Evolutionary conservation across 2,113 vertebrate species (phyloP), one percentile per base, ranked within the genome.

Genomic region (Eurypyga helias): DNA sequence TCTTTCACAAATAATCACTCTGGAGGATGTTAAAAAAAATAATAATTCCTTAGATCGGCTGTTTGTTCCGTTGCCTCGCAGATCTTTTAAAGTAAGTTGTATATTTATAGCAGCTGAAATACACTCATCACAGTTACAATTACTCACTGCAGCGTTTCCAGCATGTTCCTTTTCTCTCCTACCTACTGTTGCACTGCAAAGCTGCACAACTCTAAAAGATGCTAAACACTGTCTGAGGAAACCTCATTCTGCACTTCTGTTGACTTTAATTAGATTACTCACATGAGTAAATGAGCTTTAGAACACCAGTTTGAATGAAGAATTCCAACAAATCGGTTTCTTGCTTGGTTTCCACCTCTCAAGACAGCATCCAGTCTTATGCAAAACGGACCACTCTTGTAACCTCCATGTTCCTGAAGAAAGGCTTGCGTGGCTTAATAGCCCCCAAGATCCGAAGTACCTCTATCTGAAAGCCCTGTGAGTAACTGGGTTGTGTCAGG

Each of bases 1-100:
- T 58, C 48, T 62, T 94, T 75, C 62, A 67, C 62, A 89, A 92
- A 91, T 65, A 90, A 76, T 62, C 19, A 38, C 67, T 72, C 64
- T 43, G 55, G 28, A 43, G 64, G 34, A 64, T 49, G 77, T 29
- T 90, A 10, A 82, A 90, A 91, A 80, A 33, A 33, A 38, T 1
- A 72, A 6, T 7, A 65, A 15, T 52, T 45, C 34, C 41, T 89
- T 66, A 34, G 52, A 61, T 43, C 25, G 24, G 19, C 25, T 43
- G 21, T 62, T 87, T 87, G 41, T 73, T 69, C 46, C 43, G 62
- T 90, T 60, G 70, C 65, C 45, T 93, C 3, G 0, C 49, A 49
- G 70, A 58, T 49, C 45, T 48, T 90, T 75, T 71, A 49, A 48
- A 66, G 38, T 16, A 38, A 75, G 8, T 6, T 67, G 14, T 14